Conservation (phyloP, 1,140 invertebrate genomes). For the Sarcophaga bullata region DNA sequence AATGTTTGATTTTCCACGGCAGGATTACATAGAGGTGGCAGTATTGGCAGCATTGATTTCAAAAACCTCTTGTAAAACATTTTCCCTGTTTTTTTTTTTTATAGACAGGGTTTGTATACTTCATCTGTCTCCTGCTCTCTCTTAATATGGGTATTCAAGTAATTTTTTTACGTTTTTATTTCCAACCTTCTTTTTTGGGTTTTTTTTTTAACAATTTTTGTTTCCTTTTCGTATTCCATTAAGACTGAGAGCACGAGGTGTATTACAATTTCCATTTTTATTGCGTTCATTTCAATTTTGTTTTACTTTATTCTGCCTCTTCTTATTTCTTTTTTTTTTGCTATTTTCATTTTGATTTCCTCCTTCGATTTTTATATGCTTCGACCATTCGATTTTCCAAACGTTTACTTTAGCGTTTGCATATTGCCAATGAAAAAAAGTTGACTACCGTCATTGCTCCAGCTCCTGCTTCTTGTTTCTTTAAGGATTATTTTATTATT, state of each 20-base stretch:
- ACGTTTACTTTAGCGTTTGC: no score
- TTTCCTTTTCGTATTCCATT: background rate
- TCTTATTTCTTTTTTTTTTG: conserved; percentile 6
- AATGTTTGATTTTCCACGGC: conserved; percentile 17
- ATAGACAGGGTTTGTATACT: no score
- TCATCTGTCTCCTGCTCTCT: no score
- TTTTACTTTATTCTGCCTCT: background rate
- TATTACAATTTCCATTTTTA: conserved; percentile 41
- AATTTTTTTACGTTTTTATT: conserved; percentile 14
- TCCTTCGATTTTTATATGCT: background rate
- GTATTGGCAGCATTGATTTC: conserved; percentile 15
- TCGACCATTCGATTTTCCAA: no score
- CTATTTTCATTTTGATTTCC: background rate
- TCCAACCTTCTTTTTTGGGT: no score
- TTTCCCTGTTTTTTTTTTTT: background rate
- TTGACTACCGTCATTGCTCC: no score
- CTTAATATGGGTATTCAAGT: background rate
- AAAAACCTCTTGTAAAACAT: background rate
- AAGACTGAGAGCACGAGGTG: background rate
- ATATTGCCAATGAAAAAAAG: no score
- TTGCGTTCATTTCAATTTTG: conserved; percentile 40
- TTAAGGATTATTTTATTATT: conserved; percentile 38
- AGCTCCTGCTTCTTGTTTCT: background rate
- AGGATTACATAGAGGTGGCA: background rate
- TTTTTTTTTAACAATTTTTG: background rate